Base-by-base conservation (phyloP, 2,797 vertebrate genomes). In the Myotis myotis region DNA sequence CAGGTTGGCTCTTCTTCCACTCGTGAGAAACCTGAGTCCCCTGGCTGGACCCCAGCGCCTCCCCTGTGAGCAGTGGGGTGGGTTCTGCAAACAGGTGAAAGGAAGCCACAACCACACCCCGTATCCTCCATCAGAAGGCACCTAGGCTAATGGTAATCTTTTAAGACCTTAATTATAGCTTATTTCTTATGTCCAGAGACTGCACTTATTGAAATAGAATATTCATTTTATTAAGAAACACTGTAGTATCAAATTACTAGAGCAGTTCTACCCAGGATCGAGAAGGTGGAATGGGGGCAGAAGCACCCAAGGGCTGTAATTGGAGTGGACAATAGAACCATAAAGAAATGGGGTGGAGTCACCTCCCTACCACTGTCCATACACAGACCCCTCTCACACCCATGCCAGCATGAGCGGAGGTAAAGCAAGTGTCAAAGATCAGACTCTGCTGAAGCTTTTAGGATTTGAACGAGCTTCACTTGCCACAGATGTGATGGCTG, bases 1-100 rank as follows among this genome's bases (percentile, higher is more conserved):
- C 79, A 81, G 88, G 90, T 92, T 93, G 94, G 55, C 72, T 87
- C 76, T 85, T 92, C 51, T 41, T 82, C 89, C 86, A 1, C 91
- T 95, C 66, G 20, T 41, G 66, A 93, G 76, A 79, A 89, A 91
- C 33, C 13, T 9, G 57, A 91, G 71, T 44, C n/a, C 55, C n/a
- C 7, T 71, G 55, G 60, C 15, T 8, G 22, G 25, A 79, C 49
- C 75, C 8, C 6, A 57, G 25, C 55, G 8, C n/a, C 70, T 57
- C 66, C 19, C 44, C 47, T 28, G 49, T 36, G 66, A 84, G 75
- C 41, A 36, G 0, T 2, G 3, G 30, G 16, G 36, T 91, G 38
- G 49, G 84, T 64, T 74, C 33, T 41, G 90, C 44, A 83, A 53
- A 33, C 1, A 16, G 7, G 2, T 17, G 47, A 33, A 19, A 30